Evolutionary conservation across 1,140 invertebrate species (phyloP), one percentile per base, ranked within the genome.

Genomic region (Octopus bimaculoides): DNA sequence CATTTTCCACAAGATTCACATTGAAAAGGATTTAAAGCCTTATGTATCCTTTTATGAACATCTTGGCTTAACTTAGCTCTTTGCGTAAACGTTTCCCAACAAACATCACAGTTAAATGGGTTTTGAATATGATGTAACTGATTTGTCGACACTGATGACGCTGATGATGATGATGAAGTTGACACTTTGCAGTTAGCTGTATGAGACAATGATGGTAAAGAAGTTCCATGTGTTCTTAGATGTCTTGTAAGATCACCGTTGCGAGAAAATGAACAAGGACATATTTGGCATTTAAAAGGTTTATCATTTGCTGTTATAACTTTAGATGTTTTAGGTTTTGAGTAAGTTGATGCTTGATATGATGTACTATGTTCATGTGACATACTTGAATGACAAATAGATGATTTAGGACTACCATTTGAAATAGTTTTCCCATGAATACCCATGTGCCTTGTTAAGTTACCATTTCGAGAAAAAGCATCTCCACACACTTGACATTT

Each of bases 21-120:
- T 5, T 86, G 84, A 81, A 86, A 91, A 5, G 90, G 90, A 82
- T 90, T 90, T 55, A 87, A 86, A 26, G 87, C 87, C 52, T 89
- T 90, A 79, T 90, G 90, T 3, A 87, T 90, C 52, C 89, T 83
- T 20, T 87, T 81, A 66, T 81, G 80, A 52, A 75, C 66, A 7
- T n/a, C 52, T 26, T 77, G 83, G 87, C 89, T 54, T 85, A 78
- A 5, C 87, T 90, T 79, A 87, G 66, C 17, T 14, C 66, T 14
- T 71, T 77, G 89, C 14, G 87, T 85, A 79, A 90, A 90, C 1
- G 87, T 86, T 66, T 89, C 77, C 41, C 86, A 86, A 82, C 89
- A 90, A 55, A 84, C 80, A n/a, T 82, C 77, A 69, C 85, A 85
- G 66, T 71, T 71, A 20, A 71, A 71, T 5, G 66, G 66, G 26